These are phyloP conservation scores for Drosophila saltans DNA, from an alignment of 1,140 invertebrate species.

Conservation along the genomic window DNA sequence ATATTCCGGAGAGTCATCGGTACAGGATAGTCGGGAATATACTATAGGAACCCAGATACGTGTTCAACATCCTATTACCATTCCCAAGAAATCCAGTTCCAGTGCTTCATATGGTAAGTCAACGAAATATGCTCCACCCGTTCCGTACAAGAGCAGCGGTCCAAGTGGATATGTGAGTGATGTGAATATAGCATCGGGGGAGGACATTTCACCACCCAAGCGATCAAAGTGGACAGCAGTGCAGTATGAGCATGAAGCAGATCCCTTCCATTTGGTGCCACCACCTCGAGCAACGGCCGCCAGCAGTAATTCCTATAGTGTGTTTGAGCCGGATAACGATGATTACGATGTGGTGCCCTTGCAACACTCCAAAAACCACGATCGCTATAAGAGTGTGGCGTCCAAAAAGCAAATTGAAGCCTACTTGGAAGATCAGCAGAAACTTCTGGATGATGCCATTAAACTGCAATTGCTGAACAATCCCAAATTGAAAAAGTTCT, in stretches of 20 bases:
- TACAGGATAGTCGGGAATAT: slow-evolving; percentile 72
- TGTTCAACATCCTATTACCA: slow-evolving; percentile 75
- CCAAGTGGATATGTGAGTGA: slow-evolving; percentile 34
- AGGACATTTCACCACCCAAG: slow-evolving; percentile 49
- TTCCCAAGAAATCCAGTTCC: slow-evolving; percentile 64
- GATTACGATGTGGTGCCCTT: slow-evolving; percentile 65
- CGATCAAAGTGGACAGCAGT: slow-evolving; percentile 60
- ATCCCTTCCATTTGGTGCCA: slow-evolving; percentile 73
- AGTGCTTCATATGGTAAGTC: slow-evolving; percentile 49
- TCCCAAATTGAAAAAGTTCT: slow-evolving; percentile 74
- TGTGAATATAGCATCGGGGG: slow-evolving; percentile 48
- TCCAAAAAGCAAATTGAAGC: slow-evolving; percentile 79
- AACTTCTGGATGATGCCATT: slow-evolving; percentile 73
- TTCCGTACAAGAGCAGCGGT: slow-evolving; percentile 54
- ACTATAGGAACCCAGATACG: slow-evolving; percentile 80
- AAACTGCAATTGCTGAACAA: slow-evolving; percentile 71
- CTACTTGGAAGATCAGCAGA: slow-evolving; percentile 75
- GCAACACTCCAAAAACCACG: slow-evolving; percentile 42
- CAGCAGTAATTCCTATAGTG: slow-evolving; percentile 61
- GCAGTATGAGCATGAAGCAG: slow-evolving; percentile 60
- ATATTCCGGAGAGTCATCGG: slow-evolving; percentile 59
- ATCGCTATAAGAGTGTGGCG: slow-evolving; percentile 74
- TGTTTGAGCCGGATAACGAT: slow-evolving; percentile 68
- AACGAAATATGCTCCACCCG: slow-evolving; percentile 45
- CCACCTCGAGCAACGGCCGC: slow-evolving; percentile 59